Evolutionary conservation across 2,797 vertebrate species (phyloP), one percentile per base, ranked within the genome.

Genomic region (Ara ararauna): DNA sequence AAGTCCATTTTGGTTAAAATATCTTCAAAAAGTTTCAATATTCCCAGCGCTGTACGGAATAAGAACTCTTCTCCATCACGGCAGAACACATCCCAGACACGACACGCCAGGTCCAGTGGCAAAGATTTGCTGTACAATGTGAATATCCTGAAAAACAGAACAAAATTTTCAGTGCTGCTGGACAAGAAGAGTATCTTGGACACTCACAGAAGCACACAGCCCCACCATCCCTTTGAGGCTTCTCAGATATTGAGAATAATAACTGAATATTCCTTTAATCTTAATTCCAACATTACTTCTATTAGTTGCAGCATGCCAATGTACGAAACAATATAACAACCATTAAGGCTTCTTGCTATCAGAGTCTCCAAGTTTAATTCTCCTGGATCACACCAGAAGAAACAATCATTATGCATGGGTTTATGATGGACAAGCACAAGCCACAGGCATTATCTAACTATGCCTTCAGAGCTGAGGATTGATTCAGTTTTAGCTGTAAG

Each of bases 1-100:
- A 99, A 99, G 98, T 99, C 99, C 99, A 99, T 99, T 97, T 98
- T 98, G 68, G 99, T 98, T 96, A 99, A 98, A 95, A 99, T 98
- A 72, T 99, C 99, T 98, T 99, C 98, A 67, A 98, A 99, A 38
- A 99, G 98, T 56, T 98, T 98, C 84, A 99, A 97, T 97, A 99
- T 98, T 58, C 99, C 99, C 95, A 99, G 96, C 0, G 99, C 99
- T 8, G 99, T 99, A 79, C 99, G 98, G 95, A 99, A 99, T 73
- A 99, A 96, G 23, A 99, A 99, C 97, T 99, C 99, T 95, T 99
- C 99, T 6, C 99, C 99, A 3, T 99, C 99, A 5, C 99, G 98
- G 62, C 99, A 99, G 97, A 99, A 99, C 53, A 99, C 99, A 48
- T 99, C 99, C 99, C 99, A 99, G 50, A 99, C 98, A 10, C 99